Evolutionary conservation across 2,888 invertebrate species (phyloP), one percentile per base, ranked within the genome.

Genomic region (Boloria euphrosyne): DNA sequence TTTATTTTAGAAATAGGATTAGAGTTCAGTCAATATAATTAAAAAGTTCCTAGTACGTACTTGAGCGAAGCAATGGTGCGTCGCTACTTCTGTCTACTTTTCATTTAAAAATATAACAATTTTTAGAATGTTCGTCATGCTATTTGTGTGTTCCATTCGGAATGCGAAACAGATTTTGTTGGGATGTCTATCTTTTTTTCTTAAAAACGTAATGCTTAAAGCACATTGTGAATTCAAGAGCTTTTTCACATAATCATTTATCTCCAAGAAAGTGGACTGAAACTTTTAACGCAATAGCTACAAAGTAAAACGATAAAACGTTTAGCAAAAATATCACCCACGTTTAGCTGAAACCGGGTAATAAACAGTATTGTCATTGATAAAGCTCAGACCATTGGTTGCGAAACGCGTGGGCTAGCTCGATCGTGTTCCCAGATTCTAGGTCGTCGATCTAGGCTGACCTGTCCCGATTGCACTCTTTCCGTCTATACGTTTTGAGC

Each of bases 401-500:
- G 43, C 51, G 27, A 46, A 46, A 50, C 53, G 68, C 68, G 68
- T 68, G 69, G 67, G 63, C 17, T 52, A 49, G 52, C 66, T 58
- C 62, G 65, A 60, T 60, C 65, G 49, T 43, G 49, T 47, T 58
- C 65, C 60, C 78, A 78, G 76, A 86, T 86, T 87, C 79, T 87
- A 80, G 87, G 89, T 85, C 89, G 82, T 84, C 86, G 87, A 78
- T 86, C 89, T 83, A 78, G 65, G 72, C 75, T 87, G 87, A 88
- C 85, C 88, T 79, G 84, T 78, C 80, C 78, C 75, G 79, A 73
- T 31, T 62, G 76, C 73, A 77, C 74, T 78, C 78, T 75, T 81
- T 77, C 75, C 70, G 66, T 53, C 59, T 57, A 54, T 55, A 54
- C 31, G 58, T 69, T 59, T 72, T 69, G 38, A 31, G 49, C 62